Evolutionary conservation across 2,888 invertebrate genomes (phyloP).

Genomic region (Pegoplata infirma): DNA sequence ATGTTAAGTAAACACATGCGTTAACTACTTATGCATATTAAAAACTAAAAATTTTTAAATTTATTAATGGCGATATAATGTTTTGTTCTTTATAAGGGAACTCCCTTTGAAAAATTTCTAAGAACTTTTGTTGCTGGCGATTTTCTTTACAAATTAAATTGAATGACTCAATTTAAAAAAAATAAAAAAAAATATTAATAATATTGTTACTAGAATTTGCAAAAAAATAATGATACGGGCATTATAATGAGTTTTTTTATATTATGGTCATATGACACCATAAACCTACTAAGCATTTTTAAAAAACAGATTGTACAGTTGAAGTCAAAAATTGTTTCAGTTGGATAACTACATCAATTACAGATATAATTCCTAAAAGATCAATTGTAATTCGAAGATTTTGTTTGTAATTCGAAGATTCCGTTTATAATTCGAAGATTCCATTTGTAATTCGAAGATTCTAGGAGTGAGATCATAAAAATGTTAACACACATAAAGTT

Average conservation of each 20-base stretch:
- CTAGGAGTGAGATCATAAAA: too few species aligned
- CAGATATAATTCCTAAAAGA: too few species aligned
- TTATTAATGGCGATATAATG: background rate
- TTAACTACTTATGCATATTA: background rate
- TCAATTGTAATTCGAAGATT: too few species aligned
- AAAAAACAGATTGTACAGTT: too few species aligned
- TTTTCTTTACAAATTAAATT: slow-evolving; percentile 2
- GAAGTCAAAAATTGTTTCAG: too few species aligned
- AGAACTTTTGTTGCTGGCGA: background rate
- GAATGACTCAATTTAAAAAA: slow-evolving; percentile 27
- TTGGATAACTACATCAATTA: too few species aligned
- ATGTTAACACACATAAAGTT: too few species aligned
- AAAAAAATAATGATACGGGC: background rate
- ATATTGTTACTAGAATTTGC: background rate
- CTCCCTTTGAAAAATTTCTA: slow-evolving; percentile 7
- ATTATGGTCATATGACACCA: background rate
- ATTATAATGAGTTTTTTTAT: background rate
- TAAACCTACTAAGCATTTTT: background rate
- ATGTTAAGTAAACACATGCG: background rate
- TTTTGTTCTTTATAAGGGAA: background rate
- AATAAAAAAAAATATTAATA: too few species aligned
- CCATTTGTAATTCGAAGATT: too few species aligned
- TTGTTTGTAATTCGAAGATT: too few species aligned
- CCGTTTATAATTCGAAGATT: too few species aligned
- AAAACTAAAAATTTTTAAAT: background rate